Conservation (phyloP, 2,888 invertebrate species). For the Plagodis pulveraria region DNA sequence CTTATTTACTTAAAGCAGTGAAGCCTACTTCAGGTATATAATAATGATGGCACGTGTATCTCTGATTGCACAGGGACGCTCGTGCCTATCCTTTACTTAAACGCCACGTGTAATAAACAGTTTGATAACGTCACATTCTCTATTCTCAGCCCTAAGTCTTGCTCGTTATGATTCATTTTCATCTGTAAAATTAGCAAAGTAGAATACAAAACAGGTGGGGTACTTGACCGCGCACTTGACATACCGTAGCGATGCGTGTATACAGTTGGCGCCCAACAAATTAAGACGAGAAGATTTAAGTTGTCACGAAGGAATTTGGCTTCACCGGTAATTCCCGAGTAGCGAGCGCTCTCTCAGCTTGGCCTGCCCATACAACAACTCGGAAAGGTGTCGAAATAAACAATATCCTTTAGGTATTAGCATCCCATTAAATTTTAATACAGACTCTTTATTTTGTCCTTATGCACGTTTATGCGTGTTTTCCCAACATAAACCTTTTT, state of each 20-base stretch:
- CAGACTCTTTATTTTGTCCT: conserved; percentile 16
- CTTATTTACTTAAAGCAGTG: too few relatives aligned
- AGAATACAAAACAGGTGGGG: conserved; percentile 59
- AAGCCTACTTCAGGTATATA: too few relatives aligned
- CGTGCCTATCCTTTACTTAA: too few relatives aligned
- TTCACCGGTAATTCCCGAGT: conserved; percentile 27
- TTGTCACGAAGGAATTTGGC: conserved; percentile 62
- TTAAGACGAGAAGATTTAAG: conserved; percentile 65
- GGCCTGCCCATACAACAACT: conserved; percentile 26
- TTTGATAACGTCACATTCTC: too few relatives aligned
- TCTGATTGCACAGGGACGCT: too few relatives aligned
- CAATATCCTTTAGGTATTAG: conserved; percentile 58
- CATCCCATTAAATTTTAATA: conserved; percentile 50
- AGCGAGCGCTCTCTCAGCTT: conserved; percentile 17
- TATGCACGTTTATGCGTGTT: conserved; percentile 46
- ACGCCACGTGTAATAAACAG: too few relatives aligned
- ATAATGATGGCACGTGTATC: too few relatives aligned
- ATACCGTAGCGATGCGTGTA: conserved; percentile 53
- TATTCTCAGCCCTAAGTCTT: conserved; percentile 1
- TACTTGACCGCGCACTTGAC: conserved; percentile 69
- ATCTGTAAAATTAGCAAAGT: conserved; percentile 1
- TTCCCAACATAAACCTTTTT: conserved; percentile 45
- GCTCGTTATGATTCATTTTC: conserved; percentile 21
- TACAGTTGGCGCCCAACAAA: conserved; percentile 62
- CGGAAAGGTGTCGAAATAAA: conserved; percentile 46